Base-by-base conservation (phyloP, 1,140 invertebrate species). In the Euwallacea similis region DNA sequence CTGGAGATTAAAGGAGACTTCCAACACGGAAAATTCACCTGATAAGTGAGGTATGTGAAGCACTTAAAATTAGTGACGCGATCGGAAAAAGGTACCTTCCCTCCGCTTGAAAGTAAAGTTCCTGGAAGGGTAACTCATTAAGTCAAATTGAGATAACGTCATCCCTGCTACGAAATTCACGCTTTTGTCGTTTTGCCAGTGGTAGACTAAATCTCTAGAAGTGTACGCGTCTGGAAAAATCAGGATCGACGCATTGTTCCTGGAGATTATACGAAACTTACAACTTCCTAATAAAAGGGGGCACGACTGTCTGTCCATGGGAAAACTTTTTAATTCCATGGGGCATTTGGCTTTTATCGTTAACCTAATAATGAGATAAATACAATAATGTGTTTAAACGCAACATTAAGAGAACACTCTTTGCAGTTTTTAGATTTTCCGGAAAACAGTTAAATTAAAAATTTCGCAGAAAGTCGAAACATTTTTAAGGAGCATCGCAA, bases 331-430 rank as follows among this genome's bases (percentile, higher is more conserved):
- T 43, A 99, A 84, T 78, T 97, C 92, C 97, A 99, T 99, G 6
- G 95, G 95, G 84, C 97, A 99, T 73, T 93, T 95, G 2, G 97
- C 96, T 83, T 97, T 96, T 69, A 99, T 96, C 9, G 97, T 99
- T 77, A 99, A 83, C 81, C 97, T 97, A 81, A 33, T 33, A 33
- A 33, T 33, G 4, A 33, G 21, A 2, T 33, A 33, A 75, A 86
- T 83, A 79, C 65, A 75, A 76, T 75, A 56, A 62, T 62, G 42
- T 58, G 33, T n/a, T 55, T 33, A 73, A 62, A 47, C 41, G 46
- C 21, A 33, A 33, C 4, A 33, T 33, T 33, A 33, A 33, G 21
- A 33, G 21, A 33, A 33, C 21, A 33, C 21, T 33, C 21, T 33
- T 4, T 33, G 21, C 21, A 4, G 4, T 33, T 33, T 33, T 33